These are phyloP conservation scores for Hydrotaea cyrtoneurina DNA, from an alignment of 2,888 invertebrate genomes.

Conservation along the genomic window DNA sequence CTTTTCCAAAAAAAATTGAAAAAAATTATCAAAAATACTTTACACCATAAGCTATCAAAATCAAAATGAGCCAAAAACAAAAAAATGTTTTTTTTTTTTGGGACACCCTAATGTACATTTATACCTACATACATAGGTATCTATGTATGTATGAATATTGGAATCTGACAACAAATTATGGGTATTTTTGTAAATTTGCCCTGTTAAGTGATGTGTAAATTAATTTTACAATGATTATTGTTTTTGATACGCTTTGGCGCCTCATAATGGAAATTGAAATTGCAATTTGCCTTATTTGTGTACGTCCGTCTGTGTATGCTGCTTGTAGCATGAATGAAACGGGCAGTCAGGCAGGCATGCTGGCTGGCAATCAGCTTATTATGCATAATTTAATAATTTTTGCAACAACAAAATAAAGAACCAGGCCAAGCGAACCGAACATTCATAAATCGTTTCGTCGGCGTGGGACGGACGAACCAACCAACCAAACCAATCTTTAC, in stretches of 20 bases:
- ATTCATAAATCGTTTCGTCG: neutral
- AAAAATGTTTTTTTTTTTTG: no score
- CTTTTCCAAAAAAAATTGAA: no score
- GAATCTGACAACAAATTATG: neutral
- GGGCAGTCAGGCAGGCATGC: neutral
- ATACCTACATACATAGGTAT: no score
- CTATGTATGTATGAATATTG: no score
- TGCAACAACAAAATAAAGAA: slow-evolving; percentile 20
- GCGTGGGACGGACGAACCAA: neutral
- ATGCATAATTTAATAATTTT: slow-evolving; percentile 64
- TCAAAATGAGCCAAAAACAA: no score
- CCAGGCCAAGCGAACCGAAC: neutral
- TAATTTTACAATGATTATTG: slow-evolving; percentile 33
- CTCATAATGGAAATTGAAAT: slow-evolving; percentile 60
- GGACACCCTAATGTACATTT: no score
- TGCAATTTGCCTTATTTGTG: slow-evolving; percentile 46
- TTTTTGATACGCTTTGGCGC: slow-evolving; percentile 50
- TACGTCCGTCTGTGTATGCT: neutral
- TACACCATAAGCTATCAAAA: no score
- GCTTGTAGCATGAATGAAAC: neutral
- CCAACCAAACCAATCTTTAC: neutral
- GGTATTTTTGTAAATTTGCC: slow-evolving; percentile 8
- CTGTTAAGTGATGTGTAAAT: slow-evolving; percentile 24
- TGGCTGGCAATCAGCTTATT: slow-evolving; percentile 51
- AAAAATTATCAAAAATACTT: no score